Conservation (phyloP, 2,888 invertebrate species). For the Hemithea aestivaria region DNA sequence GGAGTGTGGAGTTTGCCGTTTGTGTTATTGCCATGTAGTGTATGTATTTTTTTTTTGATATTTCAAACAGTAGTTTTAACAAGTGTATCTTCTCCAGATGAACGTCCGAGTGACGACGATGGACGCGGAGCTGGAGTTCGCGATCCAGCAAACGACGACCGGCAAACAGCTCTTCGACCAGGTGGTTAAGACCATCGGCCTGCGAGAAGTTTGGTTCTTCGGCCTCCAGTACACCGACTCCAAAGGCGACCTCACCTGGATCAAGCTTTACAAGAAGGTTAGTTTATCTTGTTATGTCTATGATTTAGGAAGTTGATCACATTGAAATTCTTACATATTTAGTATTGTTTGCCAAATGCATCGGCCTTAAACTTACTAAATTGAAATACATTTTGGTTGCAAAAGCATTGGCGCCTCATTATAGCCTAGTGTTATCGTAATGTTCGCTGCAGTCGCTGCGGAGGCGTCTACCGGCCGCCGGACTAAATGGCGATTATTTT, state of each 20-base stretch:
- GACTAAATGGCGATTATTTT: conserved; percentile 45
- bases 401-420: conserved; percentile 25
- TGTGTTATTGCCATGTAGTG: too few species aligned
- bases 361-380: conserved; percentile 20
- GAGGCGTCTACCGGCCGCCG: conserved; percentile 28
- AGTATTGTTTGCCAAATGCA: too few species aligned
- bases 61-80: neutral
- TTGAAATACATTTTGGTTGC: conserved; percentile 20
- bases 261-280: conserved; percentile 99
- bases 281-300: conserved; percentile 33
- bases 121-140: conserved; percentile 99
- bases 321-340: too few species aligned
- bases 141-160: conserved; percentile 99
- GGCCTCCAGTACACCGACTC: conserved; percentile 99
- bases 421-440: conserved; percentile 24
- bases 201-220: conserved; percentile 99
- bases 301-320: neutral
- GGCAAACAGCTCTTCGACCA: conserved; percentile 99
- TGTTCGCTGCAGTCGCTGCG: conserved; percentile 28
- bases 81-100: conserved; percentile 82
- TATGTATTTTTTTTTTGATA: too few species aligned
- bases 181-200: conserved; percentile 99
- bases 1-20: too few species aligned
- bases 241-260: conserved; percentile 99
- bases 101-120: conserved; percentile 99